Evolutionary conservation across 2,888 invertebrate genomes (phyloP), one percentile per base, ranked within the genome.

Genomic region (Norana najaformis): DNA sequence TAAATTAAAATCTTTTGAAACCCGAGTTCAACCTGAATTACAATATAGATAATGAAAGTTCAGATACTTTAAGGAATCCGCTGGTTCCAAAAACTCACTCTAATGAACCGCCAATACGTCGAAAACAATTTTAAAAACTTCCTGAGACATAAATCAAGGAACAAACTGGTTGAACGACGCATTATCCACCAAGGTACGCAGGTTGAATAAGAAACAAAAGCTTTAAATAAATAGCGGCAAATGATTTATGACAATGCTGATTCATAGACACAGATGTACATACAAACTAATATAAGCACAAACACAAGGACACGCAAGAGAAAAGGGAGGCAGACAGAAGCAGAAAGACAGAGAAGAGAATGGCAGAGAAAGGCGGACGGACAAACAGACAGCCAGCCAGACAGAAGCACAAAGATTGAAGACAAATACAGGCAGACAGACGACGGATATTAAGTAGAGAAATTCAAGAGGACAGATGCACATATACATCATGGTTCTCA

Each of bases 191-290:
- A 30, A 69, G 30, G 11, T 11, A n/a, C 69, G 69, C 69, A n/a
- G 30, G 11, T n/a, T 69, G 69, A 69, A 69, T 69, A 16, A n/a
- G 69, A 69, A 69, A 69, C 30, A 30, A n/a, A n/a, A n/a, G 69
- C 69, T 69, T 69, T 69, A 69, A 69, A 69, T 69, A 69, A 69
- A 69, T 11, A 69, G 69, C 69, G 16, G n/a, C n/a, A 8, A 69
- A 69, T 69, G 69, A 69, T 69, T 69, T 69, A 69, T 69, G 69
- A 69, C n/a, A 69, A n/a, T 69, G 69, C 69, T 11, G 69, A 69
- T n/a, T 69, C 69, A 69, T 69, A n/a, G 69, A 69, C 69, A n/a
- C 8, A 69, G n/a, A 69, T 69, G 13, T 6, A 69, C 11, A 69
- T n/a, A 69, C 69, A 69, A n/a, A n/a, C n/a, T 11, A 8, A 69